Evolutionary conservation across 2,888 invertebrate species (phyloP), one percentile per base, ranked within the genome.

Genomic region (Callinectes sapidus): DNA sequence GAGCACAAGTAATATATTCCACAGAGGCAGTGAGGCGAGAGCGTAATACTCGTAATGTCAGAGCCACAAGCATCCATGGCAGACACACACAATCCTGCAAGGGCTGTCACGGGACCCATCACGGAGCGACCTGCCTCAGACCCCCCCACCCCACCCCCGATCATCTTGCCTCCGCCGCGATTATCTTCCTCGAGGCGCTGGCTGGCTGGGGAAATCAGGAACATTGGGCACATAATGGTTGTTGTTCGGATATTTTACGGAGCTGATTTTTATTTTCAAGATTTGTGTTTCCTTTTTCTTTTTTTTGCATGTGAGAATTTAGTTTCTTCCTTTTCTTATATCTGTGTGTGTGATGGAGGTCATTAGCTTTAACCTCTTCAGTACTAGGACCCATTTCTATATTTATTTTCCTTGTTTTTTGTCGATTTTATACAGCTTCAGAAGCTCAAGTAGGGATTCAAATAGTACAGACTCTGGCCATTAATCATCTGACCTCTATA

Each of bases 181-280:
- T 71, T 28, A 71, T 28, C 10, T 71, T 71, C 28, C 71, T 3
- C n/a, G 28, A 71, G 71, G 71, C 71, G 71, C 28, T 71, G 71
- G 71, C 28, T 71, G 71, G n/a, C 54, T 48, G 48, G 87, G 87
- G 87, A 87, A 87, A 87, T 87, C 87, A 87, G 87, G 48, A 28
- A 71, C 71, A 71, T 71, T 71, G 71, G 28, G 28, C 28, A n/a
- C 28, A 10, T 71, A 28, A 71, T 71, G 71, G n/a, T 8, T 1
- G 71, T 1, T n/a, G 28, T 71, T 71, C 6, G 28, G 71, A n/a
- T 28, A 1, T 5, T 71, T 71, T 71, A 71, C 13, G 71, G 28
- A 28, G 5, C 3, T 28, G 71, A 28, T 71, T 28, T 71, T 28
- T 10, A n/a, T 71, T 71, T 71, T 10, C 28, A 28, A 71, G 71